Evolutionary conservation across 2,113 vertebrate species (phyloP).

Genomic region (Clarias magur): DNA sequence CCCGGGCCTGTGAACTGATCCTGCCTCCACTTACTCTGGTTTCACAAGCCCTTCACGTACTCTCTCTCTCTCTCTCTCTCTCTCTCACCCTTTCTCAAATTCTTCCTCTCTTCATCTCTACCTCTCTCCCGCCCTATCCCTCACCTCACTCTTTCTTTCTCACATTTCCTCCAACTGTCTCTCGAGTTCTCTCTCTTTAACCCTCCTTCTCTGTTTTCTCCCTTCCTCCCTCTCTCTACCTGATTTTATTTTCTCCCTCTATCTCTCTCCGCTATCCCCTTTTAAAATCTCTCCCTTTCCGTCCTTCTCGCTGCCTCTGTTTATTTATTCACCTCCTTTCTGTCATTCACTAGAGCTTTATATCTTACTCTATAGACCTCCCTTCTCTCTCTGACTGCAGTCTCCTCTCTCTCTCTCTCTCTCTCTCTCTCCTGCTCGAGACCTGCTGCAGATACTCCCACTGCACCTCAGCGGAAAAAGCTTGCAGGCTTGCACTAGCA

Average conservation of each 20-base stretch:
- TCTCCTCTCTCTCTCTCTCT: constrained; percentile 10
- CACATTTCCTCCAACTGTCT: neutral
- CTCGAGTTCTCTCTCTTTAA: neutral
- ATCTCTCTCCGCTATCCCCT: neutral
- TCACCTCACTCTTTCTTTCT: neutral
- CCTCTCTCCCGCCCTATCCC: constrained; percentile 4
- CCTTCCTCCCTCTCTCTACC: neutral
- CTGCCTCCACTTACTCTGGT: constrained; percentile 32
- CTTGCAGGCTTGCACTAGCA: constrained; percentile 32
- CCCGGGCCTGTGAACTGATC: constrained; percentile 39
- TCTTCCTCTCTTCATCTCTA: neutral
- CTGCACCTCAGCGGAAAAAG: constrained; percentile 36
- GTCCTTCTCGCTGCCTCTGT: neutral
- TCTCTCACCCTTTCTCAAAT: neutral
- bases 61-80: constrained; percentile 10
- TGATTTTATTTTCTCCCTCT: too few relatives aligned
- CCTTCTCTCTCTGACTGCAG: constrained; percentile 15
- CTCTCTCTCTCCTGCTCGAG: constrained; percentile 5
- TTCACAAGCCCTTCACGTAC: constrained; percentile 22
- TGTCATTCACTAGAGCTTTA: neutral
- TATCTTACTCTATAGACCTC: neutral
- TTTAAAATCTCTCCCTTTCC: neutral
- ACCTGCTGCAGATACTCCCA: constrained; percentile 44
- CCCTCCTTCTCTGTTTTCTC: neutral
- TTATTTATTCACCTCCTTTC: neutral